phyloP scores from a whole-genome alignment of 1,140 invertebrate species.

The Drosophila persimilis region DNA sequence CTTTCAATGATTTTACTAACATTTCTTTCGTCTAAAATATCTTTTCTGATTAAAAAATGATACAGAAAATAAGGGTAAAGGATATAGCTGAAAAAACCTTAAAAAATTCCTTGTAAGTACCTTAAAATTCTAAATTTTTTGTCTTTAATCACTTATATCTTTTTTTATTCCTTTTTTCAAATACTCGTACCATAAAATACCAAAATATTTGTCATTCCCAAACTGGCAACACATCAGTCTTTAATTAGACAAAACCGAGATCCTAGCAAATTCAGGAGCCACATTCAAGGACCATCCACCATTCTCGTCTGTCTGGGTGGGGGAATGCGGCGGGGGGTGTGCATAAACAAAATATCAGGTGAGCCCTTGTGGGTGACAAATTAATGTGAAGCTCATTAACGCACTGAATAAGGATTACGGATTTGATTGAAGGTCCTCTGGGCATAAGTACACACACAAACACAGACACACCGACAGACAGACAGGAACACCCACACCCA shows the following conservation, averaged over 20 bases:
- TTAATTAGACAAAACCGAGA: slow-evolving; percentile 17
- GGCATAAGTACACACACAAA: slow-evolving; percentile 57
- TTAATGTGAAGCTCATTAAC: slow-evolving; percentile 80
- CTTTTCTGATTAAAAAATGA: too few relatives aligned
- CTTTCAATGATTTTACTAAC: too few relatives aligned
- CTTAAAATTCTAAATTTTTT: too few relatives aligned
- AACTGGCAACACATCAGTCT: not conserved
- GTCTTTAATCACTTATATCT: too few relatives aligned
- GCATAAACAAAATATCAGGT: slow-evolving; percentile 61
- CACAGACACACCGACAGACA: not conserved
- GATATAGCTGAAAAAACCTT: too few relatives aligned
- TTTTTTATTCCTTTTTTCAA: too few relatives aligned
- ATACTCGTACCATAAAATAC: too few relatives aligned
- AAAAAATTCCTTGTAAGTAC: too few relatives aligned
- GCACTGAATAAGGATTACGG: slow-evolving; percentile 77
- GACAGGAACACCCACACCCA: too few relatives aligned
- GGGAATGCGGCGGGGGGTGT: not conserved
- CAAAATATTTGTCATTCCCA: too few relatives aligned
- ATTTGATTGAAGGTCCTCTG: slow-evolving; percentile 78
- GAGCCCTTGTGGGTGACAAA: slow-evolving; percentile 70
- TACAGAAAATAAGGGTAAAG: too few relatives aligned
- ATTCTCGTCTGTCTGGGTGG: slow-evolving; percentile 20
- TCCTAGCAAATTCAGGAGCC: not conserved
- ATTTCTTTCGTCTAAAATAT: too few relatives aligned
- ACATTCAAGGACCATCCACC: slow-evolving; percentile 42